Percentiles rank a stretch among this genome's conserved stretches.
These are phyloP conservation scores for Oligia fasciuncula DNA, from an alignment of 2,888 invertebrate genomes.

Conservation along the genomic window DNA sequence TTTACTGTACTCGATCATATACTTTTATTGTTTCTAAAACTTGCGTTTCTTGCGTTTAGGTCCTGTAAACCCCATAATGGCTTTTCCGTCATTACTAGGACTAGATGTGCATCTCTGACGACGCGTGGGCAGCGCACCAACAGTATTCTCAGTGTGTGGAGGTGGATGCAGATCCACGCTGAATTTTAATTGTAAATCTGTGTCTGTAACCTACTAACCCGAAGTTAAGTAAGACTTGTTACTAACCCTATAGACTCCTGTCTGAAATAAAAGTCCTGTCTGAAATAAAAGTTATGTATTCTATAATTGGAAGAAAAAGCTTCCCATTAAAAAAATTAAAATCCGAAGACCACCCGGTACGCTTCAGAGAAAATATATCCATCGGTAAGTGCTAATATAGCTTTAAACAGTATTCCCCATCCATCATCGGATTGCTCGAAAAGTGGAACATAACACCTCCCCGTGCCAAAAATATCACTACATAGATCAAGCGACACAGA, in stretches of 20 bases:
- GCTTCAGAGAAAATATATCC: constrained; percentile 34
- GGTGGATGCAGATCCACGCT: too few relatives aligned
- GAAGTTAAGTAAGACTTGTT: not conserved
- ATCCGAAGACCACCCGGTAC: constrained; percentile 46
- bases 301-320: not conserved
- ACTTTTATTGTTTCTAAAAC: too few relatives aligned
- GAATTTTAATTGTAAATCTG: too few relatives aligned
- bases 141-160: too few relatives aligned
- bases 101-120: too few relatives aligned
- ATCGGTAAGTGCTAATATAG: constrained; percentile 29
- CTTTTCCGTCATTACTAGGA: not conserved
- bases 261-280: not conserved
- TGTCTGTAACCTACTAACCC: too few relatives aligned
- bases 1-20: too few relatives aligned
- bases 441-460: constrained; percentile 60
- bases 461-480: constrained; percentile 48
- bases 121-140: too few relatives aligned
- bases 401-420: constrained; percentile 47
- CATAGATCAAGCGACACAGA: constrained; percentile 45
- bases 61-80: not conserved
- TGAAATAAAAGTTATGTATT: not conserved
- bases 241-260: not conserved
- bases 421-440: constrained; percentile 44
- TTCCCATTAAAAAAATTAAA: constrained; percentile 27
- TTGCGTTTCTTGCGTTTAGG: too few relatives aligned